A percentile compares a stretch with the other conserved stretches of the same genome.
Evolutionary conservation across 2,113 vertebrate species (phyloP).

Genomic region (Protobothrops flavoviridis): DNA sequence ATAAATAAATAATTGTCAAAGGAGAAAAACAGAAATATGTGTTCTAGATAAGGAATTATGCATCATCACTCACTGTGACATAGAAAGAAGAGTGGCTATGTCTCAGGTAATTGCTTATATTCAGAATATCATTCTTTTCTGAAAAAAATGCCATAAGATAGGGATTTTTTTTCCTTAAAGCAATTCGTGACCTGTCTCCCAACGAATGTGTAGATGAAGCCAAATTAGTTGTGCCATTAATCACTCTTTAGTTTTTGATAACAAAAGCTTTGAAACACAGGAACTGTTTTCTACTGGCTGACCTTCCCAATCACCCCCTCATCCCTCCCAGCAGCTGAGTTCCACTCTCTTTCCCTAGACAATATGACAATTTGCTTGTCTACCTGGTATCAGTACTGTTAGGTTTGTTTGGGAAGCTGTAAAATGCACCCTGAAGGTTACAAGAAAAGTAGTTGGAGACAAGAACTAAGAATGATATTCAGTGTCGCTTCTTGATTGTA

Average conservation of each 20-base stretch:
- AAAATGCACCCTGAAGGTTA: background rate
- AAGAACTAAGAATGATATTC: background rate
- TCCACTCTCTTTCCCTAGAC: background rate
- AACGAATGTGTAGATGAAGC: slow-evolving; percentile 16
- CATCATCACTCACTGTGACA: slow-evolving; percentile 25
- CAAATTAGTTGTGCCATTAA: slow-evolving; percentile 25
- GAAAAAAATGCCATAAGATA: slow-evolving; percentile 36
- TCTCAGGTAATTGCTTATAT: slow-evolving; percentile 26
- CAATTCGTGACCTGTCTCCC: slow-evolving; percentile 7
- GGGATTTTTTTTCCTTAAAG: slow-evolving; percentile 32
- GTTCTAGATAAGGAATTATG: slow-evolving; percentile 43
- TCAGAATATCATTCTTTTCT: slow-evolving; percentile 29
- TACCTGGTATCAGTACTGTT: background rate
- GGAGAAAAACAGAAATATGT: slow-evolving; percentile 47
- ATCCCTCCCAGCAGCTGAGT: background rate
- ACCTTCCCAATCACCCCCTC: background rate
- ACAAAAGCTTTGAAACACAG: slow-evolving; percentile 17
- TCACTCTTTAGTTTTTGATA: slow-evolving; percentile 43
- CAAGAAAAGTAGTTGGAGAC: background rate
- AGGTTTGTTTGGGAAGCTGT: background rate
- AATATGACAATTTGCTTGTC: background rate
- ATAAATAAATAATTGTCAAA: slow-evolving; percentile 26
- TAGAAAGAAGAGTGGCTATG: slow-evolving; percentile 48
- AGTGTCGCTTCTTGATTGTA: background rate
- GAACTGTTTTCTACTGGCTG: background rate